phyloP scores from a whole-genome alignment of 1,140 invertebrate genomes.

The Cephus cinctus region DNA sequence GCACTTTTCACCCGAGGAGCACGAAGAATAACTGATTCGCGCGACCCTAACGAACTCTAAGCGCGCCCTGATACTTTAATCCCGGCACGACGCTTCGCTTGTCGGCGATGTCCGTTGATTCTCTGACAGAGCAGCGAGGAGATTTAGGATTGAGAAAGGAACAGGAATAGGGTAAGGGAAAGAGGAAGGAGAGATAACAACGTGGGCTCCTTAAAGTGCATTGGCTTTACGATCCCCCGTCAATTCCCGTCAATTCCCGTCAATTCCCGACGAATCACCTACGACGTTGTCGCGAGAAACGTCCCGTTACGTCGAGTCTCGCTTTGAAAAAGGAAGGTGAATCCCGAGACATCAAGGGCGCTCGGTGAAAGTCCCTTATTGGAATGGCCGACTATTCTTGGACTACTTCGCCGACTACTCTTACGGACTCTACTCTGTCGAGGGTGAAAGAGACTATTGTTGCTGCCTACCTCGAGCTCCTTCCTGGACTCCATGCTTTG shows the following conservation, averaged over 20 bases:
- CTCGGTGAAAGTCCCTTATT: too few species aligned
- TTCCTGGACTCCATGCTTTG: too few species aligned
- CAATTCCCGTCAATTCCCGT: slow-evolving; percentile 47
- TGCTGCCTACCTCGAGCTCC: too few species aligned
- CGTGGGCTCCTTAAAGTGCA: slow-evolving; percentile 54
- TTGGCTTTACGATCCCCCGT: slow-evolving; percentile 53
- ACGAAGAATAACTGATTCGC: slow-evolving; percentile 8
- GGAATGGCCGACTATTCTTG: too few species aligned
- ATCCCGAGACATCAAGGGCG: too few species aligned
- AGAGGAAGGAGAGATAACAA: slow-evolving; percentile 19
- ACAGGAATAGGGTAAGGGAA: slow-evolving; percentile 18
- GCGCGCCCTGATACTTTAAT: not conserved
- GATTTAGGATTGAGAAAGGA: slow-evolving; percentile 9
- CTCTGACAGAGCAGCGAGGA: slow-evolving; percentile 2
- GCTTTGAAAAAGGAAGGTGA: too few species aligned
- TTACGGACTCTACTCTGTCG: too few species aligned
- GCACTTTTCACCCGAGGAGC: slow-evolving; percentile 24
- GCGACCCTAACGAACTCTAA: slow-evolving; percentile 5
- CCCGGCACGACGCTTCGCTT: not conserved
- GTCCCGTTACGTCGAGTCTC: too few species aligned
- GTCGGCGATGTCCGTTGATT: not conserved
- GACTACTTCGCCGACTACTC: too few species aligned
- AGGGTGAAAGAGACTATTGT: too few species aligned
- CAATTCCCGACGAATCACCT: slow-evolving; percentile 43
- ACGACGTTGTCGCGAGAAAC: too few species aligned